Percentiles rank a stretch among this genome's conserved stretches.
Conservation (phyloP, 2,888 invertebrate genomes). For the Cordilura impudica region DNA sequence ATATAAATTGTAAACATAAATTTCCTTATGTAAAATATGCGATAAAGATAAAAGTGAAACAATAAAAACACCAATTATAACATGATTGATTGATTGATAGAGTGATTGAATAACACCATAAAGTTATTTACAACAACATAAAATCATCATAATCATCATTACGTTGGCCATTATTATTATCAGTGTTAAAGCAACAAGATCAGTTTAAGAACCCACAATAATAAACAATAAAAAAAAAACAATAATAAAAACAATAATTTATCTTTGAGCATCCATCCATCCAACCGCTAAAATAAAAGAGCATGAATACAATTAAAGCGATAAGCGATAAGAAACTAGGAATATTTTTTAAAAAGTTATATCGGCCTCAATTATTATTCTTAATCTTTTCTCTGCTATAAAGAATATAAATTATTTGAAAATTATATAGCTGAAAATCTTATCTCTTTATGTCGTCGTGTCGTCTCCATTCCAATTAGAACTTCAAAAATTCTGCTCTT, state of each 20-base stretch:
- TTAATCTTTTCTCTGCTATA: neutral
- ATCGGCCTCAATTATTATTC: no score
- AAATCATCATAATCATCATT: neutral
- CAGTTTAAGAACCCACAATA: slow-evolving; percentile 1
- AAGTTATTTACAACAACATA: neutral
- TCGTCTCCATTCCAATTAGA: no score
- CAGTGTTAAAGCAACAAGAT: neutral
- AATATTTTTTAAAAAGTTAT: neutral
- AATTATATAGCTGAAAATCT: no score
- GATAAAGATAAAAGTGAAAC: slow-evolving; percentile 21
- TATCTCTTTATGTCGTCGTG: no score
- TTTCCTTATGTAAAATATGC: no score
- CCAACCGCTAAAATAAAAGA: neutral
- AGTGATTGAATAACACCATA: slow-evolving; percentile 29
- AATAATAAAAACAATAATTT: no score
- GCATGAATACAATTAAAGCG: neutral
- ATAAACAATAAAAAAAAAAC: neutral
- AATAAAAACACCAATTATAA: slow-evolving; percentile 43
- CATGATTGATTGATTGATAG: slow-evolving; percentile 47
- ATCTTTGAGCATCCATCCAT: neutral
- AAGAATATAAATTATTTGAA: no score
- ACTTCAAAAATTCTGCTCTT: no score
- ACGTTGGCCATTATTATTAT: slow-evolving; percentile 1
- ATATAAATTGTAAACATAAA: no score
- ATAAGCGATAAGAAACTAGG: neutral